phyloP scores from a whole-genome alignment of 2,797 vertebrate species.

The Epinephelus coioides region DNA sequence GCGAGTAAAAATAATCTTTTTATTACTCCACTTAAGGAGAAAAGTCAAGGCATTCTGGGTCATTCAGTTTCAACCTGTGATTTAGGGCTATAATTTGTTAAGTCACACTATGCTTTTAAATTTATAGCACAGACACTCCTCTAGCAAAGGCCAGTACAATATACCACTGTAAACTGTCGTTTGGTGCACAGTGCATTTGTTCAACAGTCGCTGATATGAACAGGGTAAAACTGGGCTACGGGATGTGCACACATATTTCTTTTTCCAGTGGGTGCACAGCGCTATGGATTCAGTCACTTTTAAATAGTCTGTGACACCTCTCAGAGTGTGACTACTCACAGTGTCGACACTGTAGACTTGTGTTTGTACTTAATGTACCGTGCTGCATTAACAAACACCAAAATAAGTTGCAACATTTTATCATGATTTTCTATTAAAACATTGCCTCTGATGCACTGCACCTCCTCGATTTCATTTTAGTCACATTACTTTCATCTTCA shows the following conservation, averaged over 20 bases:
- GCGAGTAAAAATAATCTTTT: neutral
- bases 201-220: slow-evolving; percentile 25
- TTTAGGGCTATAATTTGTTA: slow-evolving; percentile 44
- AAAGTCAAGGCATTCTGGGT: slow-evolving; percentile 13
- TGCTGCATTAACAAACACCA: slow-evolving; percentile 12
- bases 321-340: neutral
- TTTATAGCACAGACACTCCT: slow-evolving; percentile 6
- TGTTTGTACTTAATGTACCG: slow-evolving; percentile 8
- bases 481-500: slow-evolving; percentile 1
- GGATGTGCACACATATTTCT: neutral
- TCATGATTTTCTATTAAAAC: slow-evolving; percentile 1
- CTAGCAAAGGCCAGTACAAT: slow-evolving; percentile 5
- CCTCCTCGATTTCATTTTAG: neutral
- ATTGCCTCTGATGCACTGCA: slow-evolving; percentile 7
- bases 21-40: neutral
- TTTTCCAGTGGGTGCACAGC: neutral
- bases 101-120: slow-evolving; percentile 31
- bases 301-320: slow-evolving; percentile 30
- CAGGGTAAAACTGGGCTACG: slow-evolving; percentile 6
- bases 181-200: slow-evolving; percentile 16
- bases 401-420: slow-evolving; percentile 22
- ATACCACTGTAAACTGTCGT: slow-evolving; percentile 32
- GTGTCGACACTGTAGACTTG: neutral
- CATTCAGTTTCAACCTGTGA: slow-evolving; percentile 21
- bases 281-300: slow-evolving; percentile 21